Conservation (phyloP, 2,888 invertebrate species). For the Watsonalla cultraria region DNA sequence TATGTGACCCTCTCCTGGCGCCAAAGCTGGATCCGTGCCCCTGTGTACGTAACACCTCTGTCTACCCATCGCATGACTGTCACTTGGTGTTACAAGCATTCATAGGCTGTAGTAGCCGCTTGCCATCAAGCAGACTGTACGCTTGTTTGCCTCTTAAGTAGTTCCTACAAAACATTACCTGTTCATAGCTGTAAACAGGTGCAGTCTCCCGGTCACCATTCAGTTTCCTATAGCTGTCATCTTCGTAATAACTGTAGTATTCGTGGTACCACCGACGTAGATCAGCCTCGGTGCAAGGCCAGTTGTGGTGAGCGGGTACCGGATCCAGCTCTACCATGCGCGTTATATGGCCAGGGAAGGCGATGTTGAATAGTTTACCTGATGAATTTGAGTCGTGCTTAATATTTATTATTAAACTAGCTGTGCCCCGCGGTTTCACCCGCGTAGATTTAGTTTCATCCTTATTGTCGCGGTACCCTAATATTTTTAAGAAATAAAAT, state of each 20-base stretch:
- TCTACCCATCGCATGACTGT: too few relatives aligned
- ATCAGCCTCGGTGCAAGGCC: slow-evolving; percentile 21
- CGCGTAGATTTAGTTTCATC: too few relatives aligned
- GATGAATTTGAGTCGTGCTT: too few relatives aligned
- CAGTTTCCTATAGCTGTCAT: slow-evolving; percentile 36
- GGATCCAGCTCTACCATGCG: slow-evolving; percentile 63
- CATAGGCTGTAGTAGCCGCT: too few relatives aligned
- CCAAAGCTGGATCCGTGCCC: too few relatives aligned
- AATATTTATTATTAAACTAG: too few relatives aligned
- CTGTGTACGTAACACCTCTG: too few relatives aligned
- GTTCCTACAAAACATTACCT: slow-evolving; percentile 27
- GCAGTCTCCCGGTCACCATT: slow-evolving; percentile 38
- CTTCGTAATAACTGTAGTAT: slow-evolving; percentile 52
- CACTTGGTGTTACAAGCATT: too few relatives aligned
- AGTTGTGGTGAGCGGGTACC: slow-evolving; percentile 40
- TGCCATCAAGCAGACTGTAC: neutral
- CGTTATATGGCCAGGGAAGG: slow-evolving; percentile 70
- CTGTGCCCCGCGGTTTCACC: too few relatives aligned
- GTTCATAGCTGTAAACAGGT: slow-evolving; percentile 50
- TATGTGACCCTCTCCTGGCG: too few relatives aligned
- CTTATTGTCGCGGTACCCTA: too few relatives aligned
- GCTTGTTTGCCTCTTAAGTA: neutral
- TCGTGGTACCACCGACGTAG: slow-evolving; percentile 50
- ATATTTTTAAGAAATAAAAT: too few relatives aligned
- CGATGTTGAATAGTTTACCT: slow-evolving; percentile 62